Percentiles rank a stretch among this genome's conserved stretches.
These are phyloP conservation scores for Pagrus major DNA, from an alignment of 2,113 vertebrate genomes.

Conservation along the genomic window DNA sequence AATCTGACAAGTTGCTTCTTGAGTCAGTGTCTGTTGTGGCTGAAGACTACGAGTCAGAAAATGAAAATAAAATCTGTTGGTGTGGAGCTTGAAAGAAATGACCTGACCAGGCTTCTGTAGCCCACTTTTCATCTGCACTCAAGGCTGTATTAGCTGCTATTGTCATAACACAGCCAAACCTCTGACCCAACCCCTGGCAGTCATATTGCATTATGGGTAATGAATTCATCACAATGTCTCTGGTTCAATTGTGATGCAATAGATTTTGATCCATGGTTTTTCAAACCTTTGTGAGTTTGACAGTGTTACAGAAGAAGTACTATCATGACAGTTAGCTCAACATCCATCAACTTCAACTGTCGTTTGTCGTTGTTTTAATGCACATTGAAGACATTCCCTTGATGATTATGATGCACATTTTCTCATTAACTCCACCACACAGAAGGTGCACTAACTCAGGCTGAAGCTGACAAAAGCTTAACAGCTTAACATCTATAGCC, in stretches of 20 bases:
- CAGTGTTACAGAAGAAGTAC: no score
- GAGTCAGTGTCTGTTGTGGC: no score
- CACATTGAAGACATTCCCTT: neutral
- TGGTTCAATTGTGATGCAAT: neutral
- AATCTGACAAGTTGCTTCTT: no score
- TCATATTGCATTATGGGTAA: neutral
- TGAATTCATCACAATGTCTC: neutral
- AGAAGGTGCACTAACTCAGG: neutral
- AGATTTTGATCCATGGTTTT: neutral
- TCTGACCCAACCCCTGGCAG: neutral
- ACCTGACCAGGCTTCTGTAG: no score
- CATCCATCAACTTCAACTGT: neutral
- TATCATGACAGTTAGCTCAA: neutral
- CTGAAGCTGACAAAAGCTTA: neutral
- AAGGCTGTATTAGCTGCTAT: neutral
- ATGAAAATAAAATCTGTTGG: no score
- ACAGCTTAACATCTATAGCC: neutral
- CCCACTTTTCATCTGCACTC: neutral
- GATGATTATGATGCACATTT: neutral
- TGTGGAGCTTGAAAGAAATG: no score
- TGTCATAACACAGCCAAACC: neutral
- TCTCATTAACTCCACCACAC: neutral
- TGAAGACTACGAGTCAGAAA: no score
- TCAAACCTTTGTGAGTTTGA: no score
- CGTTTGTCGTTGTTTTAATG: neutral